Percentiles rank a stretch among this genome's conserved stretches.
Evolutionary conservation across 2,888 invertebrate genomes (phyloP).

Genomic region (Tenthredo amoena): DNA sequence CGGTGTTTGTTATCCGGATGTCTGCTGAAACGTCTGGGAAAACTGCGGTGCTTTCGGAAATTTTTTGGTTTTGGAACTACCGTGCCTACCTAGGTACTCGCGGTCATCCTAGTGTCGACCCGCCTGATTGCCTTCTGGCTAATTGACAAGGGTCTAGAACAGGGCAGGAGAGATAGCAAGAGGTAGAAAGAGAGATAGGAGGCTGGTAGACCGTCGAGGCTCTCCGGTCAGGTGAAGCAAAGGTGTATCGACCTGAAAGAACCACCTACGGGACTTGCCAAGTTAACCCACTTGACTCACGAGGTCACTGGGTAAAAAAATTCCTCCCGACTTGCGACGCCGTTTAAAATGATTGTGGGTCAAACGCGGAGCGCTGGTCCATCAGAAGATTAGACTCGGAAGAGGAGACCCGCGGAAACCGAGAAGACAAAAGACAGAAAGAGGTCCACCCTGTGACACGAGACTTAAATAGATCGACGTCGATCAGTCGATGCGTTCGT

Average conservation of each 20-base stretch:
- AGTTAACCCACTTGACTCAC: constrained; percentile 16
- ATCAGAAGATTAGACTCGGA: constrained; percentile 46
- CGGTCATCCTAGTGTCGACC: constrained; percentile 31
- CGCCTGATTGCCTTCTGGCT: constrained; percentile 25
- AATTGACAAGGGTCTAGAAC: constrained; percentile 36
- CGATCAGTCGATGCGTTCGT: constrained; percentile 31
- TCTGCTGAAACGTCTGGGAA: background rate
- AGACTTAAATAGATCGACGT: constrained; percentile 43
- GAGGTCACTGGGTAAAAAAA: constrained; percentile 32
- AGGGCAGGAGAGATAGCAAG: background rate
- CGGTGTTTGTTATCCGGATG: background rate
- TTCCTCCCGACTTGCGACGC: constrained; percentile 4
- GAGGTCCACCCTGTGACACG: constrained; percentile 13
- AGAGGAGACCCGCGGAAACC: background rate
- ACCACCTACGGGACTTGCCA: constrained; percentile 21
- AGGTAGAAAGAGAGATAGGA: background rate
- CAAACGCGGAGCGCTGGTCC: constrained; percentile 18
- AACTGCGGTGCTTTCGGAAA: background rate
- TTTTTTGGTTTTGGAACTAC: background rate
- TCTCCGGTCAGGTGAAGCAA: constrained; percentile 7
- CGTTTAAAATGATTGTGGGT: constrained; percentile 45
- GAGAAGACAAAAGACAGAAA: constrained; percentile 31
- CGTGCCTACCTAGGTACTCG: background rate
- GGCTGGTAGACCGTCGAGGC: background rate
- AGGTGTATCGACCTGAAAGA: constrained; percentile 35